These are phyloP conservation scores for Vanacampus margaritifer DNA, from an alignment of 2,113 vertebrate species.

Conservation along the genomic window DNA sequence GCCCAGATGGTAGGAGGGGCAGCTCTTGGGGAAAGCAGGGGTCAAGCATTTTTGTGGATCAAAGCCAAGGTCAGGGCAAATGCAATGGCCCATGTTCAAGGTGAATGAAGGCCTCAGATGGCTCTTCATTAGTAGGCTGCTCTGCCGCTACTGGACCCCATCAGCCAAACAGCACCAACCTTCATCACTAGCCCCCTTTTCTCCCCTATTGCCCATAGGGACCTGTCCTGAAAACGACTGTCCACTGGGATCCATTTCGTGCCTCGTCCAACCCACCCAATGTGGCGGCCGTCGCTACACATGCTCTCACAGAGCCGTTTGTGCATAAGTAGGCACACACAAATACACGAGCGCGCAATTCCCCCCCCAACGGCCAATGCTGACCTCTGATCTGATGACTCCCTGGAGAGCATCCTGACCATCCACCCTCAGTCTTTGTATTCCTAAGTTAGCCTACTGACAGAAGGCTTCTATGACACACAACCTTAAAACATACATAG, in stretches of 20 bases:
- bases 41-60: conserved; percentile 76
- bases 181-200: conserved; percentile 36
- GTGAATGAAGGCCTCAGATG: conserved; percentile 77
- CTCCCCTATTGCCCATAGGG: conserved; percentile 45
- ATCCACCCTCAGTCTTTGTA: conserved; percentile 42
- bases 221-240: conserved; percentile 40
- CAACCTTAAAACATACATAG: conserved; percentile 31
- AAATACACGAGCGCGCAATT: neutral
- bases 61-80: conserved; percentile 81
- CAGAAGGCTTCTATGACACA: conserved; percentile 18
- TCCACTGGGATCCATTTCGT: conserved; percentile 52
- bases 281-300: conserved; percentile 13
- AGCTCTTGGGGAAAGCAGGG: conserved; percentile 65
- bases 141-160: conserved; percentile 59
- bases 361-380: conserved; percentile 29
- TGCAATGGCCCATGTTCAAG: conserved; percentile 77
- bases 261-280: conserved; percentile 20
- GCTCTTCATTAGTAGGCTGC: conserved; percentile 74
- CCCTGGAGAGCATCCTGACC: conserved; percentile 55
- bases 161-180: conserved; percentile 40
- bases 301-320: conserved; percentile 33
- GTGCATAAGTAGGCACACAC: conserved; percentile 36
- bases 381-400: conserved; percentile 60
- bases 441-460: conserved; percentile 43
- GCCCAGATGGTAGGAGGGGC: conserved; percentile 70